Evolutionary conservation across 2,888 invertebrate genomes (phyloP).

Genomic region (Melangyna quadrimaculata): DNA sequence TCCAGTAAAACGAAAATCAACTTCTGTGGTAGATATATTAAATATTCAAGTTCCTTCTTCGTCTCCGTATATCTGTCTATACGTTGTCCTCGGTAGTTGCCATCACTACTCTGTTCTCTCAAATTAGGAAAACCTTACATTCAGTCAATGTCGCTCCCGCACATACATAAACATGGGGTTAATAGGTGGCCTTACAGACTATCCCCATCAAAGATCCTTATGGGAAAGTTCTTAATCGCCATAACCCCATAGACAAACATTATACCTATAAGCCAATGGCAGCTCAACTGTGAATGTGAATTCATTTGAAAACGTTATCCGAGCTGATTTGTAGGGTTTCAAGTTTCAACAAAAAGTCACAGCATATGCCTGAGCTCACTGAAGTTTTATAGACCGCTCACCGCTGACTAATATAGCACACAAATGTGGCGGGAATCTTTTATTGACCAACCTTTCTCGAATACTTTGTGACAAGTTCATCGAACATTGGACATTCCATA

Average conservation of each 20-base stretch:
- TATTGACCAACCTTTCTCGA: conserved; percentile 51
- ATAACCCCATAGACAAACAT: conserved; percentile 66
- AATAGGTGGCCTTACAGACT: conserved; percentile 37
- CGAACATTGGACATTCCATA: conserved; percentile 25
- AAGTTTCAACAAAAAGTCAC: conserved; percentile 47
- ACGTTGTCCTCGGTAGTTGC: neutral
- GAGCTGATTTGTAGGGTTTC: conserved; percentile 42
- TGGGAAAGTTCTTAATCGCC: conserved; percentile 62
- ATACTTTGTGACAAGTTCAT: conserved; percentile 57
- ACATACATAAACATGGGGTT: conserved; percentile 42
- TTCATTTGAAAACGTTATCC: conserved; percentile 52
- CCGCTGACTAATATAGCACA: too few relatives aligned
- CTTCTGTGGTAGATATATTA: conserved; percentile 62
- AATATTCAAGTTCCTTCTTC: conserved; percentile 37
- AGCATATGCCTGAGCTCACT: conserved; percentile 10
- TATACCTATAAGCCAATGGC: conserved; percentile 50
- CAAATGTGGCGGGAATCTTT: conserved; percentile 41
- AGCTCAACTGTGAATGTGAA: conserved; percentile 63
- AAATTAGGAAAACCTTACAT: conserved; percentile 11
- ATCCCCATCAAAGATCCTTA: conserved; percentile 37
- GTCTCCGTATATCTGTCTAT: neutral
- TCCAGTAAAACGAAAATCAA: conserved; percentile 26
- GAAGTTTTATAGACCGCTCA: too few relatives aligned
- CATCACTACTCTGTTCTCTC: neutral
- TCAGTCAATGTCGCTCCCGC: neutral